These are phyloP conservation scores for Geotrypetes seraphini DNA, from an alignment of 2,797 vertebrate species.

Conservation along the genomic window DNA sequence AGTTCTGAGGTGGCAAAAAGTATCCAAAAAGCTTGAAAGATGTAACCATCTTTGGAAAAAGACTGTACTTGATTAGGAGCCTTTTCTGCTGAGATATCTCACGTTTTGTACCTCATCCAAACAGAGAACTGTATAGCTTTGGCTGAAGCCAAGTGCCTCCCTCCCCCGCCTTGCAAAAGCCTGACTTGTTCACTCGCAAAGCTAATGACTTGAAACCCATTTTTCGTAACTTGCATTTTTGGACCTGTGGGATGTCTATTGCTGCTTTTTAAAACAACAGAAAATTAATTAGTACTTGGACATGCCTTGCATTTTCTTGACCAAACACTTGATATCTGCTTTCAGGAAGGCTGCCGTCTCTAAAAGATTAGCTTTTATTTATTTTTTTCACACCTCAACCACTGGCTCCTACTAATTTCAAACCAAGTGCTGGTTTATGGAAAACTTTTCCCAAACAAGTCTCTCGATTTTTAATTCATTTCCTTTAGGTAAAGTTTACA, in stretches of 20 bases:
- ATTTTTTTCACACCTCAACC: no score
- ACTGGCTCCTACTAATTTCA: conserved; percentile 5
- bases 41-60: no score
- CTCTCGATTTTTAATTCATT: no score
- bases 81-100: no score
- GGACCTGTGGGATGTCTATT: background rate
- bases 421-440: background rate
- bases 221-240: background rate
- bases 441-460: no score
- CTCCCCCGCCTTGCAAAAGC: background rate
- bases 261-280: conserved; percentile 3
- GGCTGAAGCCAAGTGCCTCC: background rate
- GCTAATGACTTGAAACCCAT: background rate
- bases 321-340: background rate
- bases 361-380: background rate
- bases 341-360: conserved; percentile 1
- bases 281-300: conserved; percentile 1
- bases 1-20: no score
- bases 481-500: no score
- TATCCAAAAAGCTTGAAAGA: no score
- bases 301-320: conserved; percentile 9
- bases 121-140: background rate
- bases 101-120: no score
- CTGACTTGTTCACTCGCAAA: background rate
- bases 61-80: no score